A percentile compares a stretch with the other conserved stretches of the same genome.
Evolutionary conservation across 2,797 vertebrate genomes (phyloP).

Genomic region (Coluber constrictor): DNA sequence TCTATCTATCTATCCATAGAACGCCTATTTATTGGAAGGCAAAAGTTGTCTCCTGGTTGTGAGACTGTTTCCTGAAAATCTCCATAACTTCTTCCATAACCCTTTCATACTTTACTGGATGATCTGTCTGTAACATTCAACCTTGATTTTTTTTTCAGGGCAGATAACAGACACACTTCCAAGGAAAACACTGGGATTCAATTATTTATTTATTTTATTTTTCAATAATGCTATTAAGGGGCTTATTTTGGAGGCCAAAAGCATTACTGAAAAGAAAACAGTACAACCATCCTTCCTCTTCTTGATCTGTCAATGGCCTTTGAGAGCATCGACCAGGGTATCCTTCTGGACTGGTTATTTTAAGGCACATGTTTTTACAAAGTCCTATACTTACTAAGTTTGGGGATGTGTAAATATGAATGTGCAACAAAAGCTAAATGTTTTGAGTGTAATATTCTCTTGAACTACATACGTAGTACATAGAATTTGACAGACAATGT

Average conservation of each 20-base stretch:
- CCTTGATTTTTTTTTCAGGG: neutral
- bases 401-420: neutral
- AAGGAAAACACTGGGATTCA: neutral
- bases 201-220: neutral
- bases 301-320: neutral
- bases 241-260: neutral
- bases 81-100: neutral
- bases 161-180: neutral
- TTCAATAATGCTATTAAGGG: neutral
- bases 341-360: neutral
- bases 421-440: neutral
- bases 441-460: neutral
- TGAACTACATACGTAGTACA: neutral
- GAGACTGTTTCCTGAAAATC: neutral
- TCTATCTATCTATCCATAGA: too few species aligned
- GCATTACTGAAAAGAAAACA: neutral
- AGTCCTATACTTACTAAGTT: neutral
- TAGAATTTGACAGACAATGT: neutral
- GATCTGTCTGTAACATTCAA: neutral
- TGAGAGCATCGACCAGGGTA: neutral
- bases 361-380: neutral
- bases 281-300: neutral
- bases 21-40: neutral
- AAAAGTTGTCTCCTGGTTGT: neutral
- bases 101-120: neutral